Conservation (phyloP, 2,888 invertebrate species). For the Allygus modestus region DNA sequence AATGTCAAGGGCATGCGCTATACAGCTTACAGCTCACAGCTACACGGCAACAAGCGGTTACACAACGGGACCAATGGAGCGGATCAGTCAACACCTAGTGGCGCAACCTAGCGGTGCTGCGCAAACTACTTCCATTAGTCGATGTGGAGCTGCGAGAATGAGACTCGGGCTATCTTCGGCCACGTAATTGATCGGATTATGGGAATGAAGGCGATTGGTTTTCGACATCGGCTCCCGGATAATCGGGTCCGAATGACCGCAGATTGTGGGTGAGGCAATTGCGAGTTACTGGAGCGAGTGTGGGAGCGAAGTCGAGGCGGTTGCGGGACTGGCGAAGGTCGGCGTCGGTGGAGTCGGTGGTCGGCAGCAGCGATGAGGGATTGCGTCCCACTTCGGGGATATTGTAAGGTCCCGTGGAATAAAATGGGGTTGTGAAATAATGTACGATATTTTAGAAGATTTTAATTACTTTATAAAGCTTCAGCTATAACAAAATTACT, state of each 20-base stretch:
- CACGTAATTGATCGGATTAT: constrained; percentile 48
- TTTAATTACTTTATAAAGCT: too few relatives aligned
- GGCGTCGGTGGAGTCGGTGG: neutral
- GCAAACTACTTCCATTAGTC: neutral
- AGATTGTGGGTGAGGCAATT: constrained; percentile 25
- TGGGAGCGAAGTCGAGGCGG: neutral
- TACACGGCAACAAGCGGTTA: neutral
- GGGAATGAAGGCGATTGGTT: constrained; percentile 42
- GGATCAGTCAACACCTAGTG: constrained; percentile 15
- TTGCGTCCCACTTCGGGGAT: too few relatives aligned
- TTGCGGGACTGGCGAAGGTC: neutral
- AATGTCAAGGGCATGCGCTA: constrained; percentile 32
- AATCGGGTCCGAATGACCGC: constrained; percentile 7
- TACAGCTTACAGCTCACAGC: neutral
- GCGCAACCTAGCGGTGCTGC: constrained; percentile 7
- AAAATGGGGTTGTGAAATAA: too few relatives aligned
- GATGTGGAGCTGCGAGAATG: too few relatives aligned
- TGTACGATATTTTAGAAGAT: too few relatives aligned
- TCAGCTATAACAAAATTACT: too few relatives aligned
- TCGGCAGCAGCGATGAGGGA: neutral
- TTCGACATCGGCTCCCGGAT: constrained; percentile 46
- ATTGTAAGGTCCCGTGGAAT: too few relatives aligned
- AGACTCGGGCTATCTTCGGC: neutral
- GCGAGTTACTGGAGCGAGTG: constrained; percentile 13
- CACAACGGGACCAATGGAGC: constrained; percentile 39